These are phyloP conservation scores for Acipenser ruthenus DNA, from an alignment of 2,797 vertebrate genomes.

Conservation along the genomic window DNA sequence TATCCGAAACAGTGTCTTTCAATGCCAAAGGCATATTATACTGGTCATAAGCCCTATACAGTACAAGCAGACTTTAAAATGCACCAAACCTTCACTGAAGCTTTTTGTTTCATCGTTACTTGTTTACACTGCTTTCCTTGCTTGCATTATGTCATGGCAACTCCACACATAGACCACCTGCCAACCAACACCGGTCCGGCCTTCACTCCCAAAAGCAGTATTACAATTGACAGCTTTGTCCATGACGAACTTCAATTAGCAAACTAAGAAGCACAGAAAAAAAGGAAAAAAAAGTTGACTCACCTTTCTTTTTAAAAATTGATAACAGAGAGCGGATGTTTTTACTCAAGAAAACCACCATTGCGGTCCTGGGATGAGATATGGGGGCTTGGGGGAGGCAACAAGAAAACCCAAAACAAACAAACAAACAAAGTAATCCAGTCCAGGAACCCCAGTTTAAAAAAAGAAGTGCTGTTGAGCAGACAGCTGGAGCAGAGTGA, in stretches of 20 bases:
- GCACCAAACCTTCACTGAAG: too few relatives aligned
- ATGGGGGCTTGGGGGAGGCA: neutral
- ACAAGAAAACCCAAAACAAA: neutral
- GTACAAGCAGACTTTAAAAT: too few relatives aligned
- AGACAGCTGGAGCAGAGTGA: constrained; percentile 42
- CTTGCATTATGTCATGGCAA: too few relatives aligned
- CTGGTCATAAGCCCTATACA: too few relatives aligned
- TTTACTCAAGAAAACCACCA: constrained; percentile 85
- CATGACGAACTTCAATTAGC: neutral
- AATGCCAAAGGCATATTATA: too few relatives aligned
- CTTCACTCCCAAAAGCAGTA: too few relatives aligned
- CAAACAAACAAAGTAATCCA: constrained; percentile 2
- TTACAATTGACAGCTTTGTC: too few relatives aligned
- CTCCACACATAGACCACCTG: too few relatives aligned
- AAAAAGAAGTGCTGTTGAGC: constrained; percentile 6
- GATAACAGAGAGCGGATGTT: constrained; percentile 72
- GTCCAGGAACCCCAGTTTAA: neutral
- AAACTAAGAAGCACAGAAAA: neutral
- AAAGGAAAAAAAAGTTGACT: constrained; percentile 41
- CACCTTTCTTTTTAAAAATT: constrained; percentile 89
- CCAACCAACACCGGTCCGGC: too few relatives aligned
- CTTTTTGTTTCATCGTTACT: too few relatives aligned
- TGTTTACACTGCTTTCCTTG: too few relatives aligned
- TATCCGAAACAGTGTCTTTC: too few relatives aligned
- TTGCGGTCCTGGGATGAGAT: constrained; percentile 30